Percentiles rank a stretch among this genome's conserved stretches.
These are phyloP conservation scores for Rhabdomys dilectus DNA, from an alignment of 2,113 vertebrate genomes.

Conservation along the genomic window DNA sequence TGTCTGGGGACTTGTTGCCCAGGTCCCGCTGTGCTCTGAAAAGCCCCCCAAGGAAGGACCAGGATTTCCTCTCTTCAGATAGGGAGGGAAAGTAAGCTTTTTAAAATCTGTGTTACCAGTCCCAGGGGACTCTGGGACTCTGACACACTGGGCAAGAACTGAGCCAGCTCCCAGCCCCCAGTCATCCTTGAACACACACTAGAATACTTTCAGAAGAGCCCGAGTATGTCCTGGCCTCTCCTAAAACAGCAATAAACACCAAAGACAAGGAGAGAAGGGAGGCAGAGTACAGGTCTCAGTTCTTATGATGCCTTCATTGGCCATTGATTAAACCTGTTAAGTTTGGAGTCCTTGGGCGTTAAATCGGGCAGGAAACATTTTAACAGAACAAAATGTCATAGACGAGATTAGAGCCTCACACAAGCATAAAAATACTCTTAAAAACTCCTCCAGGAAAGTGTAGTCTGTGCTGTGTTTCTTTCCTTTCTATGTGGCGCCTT, in stretches of 20 bases:
- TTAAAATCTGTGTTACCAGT: no score
- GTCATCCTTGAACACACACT: not conserved
- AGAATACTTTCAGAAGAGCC: not conserved
- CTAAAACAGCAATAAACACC: not conserved
- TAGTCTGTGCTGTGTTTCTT: not conserved
- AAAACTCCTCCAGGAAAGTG: not conserved
- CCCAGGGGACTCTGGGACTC: no score
- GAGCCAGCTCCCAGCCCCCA: rapidly evolving
- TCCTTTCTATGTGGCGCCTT: not conserved
- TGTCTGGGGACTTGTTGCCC: not conserved
- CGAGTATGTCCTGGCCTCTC: not conserved
- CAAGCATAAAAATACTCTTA: not conserved
- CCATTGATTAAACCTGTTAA: not conserved
- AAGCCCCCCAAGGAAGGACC: not conserved
- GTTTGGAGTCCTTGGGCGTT: not conserved
- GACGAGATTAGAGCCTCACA: not conserved
- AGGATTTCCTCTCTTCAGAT: not conserved
- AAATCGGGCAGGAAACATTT: not conserved
- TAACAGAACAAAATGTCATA: not conserved
- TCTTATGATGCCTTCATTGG: not conserved
- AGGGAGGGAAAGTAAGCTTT: not conserved
- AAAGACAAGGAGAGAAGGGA: not conserved
- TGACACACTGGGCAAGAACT: no score
- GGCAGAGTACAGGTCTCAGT: not conserved
- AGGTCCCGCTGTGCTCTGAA: not conserved